Percentiles rank a stretch among this genome's conserved stretches.
Conservation (phyloP, 2,888 invertebrate species). For the Craniophora ligustri region DNA sequence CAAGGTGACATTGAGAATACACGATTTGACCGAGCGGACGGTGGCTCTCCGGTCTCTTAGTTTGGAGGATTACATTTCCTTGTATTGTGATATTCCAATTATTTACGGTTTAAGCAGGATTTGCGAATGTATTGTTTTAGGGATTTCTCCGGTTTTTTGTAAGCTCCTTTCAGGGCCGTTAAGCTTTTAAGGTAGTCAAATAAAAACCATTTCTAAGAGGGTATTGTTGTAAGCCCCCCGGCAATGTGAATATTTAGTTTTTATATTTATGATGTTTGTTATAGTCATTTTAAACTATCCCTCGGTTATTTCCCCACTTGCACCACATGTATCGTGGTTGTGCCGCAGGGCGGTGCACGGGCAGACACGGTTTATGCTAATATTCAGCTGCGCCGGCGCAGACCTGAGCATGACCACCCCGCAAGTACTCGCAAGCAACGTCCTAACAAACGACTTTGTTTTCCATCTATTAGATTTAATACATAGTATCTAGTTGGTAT, state of each 20-base stretch:
- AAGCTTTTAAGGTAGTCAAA: not conserved
- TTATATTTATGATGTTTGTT: not conserved
- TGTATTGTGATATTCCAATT: slow-evolving; percentile 46
- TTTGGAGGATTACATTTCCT: slow-evolving; percentile 53
- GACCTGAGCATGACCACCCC: slow-evolving; percentile 74
- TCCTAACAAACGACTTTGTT: slow-evolving; percentile 26
- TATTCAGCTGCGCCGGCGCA: slow-evolving; percentile 56
- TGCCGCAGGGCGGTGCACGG: slow-evolving; percentile 63
- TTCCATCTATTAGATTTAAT: slow-evolving; percentile 7
- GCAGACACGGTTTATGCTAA: slow-evolving; percentile 81
- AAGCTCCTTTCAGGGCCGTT: not conserved
- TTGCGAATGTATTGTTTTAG: slow-evolving; percentile 2
- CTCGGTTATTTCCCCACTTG: slow-evolving; percentile 48
- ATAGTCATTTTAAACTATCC: slow-evolving; percentile 27
- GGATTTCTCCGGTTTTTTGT: not conserved
- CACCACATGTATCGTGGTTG: slow-evolving; percentile 46
- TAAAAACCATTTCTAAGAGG: not conserved
- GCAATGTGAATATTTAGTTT: slow-evolving; percentile 3
- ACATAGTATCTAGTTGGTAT: not conserved
- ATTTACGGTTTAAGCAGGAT: slow-evolving; percentile 32
- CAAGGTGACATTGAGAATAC: slow-evolving; percentile 68
- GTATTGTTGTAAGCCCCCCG: not conserved
- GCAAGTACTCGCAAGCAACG: slow-evolving; percentile 49
- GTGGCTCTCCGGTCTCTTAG: slow-evolving; percentile 25
- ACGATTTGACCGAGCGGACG: slow-evolving; percentile 62